Conservation (phyloP, 2,113 vertebrate genomes). For the Anser cygnoides region DNA sequence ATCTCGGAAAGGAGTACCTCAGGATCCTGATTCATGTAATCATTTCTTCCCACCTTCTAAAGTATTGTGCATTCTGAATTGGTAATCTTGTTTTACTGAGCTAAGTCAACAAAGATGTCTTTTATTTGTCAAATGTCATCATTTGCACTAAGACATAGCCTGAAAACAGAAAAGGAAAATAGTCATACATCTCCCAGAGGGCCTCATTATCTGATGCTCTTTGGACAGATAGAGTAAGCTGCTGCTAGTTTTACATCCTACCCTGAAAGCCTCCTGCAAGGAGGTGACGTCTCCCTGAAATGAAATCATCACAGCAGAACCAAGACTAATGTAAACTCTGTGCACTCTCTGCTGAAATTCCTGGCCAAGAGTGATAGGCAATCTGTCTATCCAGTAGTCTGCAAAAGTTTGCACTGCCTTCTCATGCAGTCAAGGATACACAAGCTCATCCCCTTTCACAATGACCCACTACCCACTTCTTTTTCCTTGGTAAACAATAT, state of each 20-base stretch:
- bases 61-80: background rate
- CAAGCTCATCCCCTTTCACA: background rate
- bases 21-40: background rate
- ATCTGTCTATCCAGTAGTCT: background rate
- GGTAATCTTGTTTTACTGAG: background rate
- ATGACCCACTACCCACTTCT: background rate
- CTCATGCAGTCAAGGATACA: background rate
- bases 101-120: background rate
- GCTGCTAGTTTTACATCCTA: background rate
- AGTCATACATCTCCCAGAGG: background rate
- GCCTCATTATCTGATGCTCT: background rate
- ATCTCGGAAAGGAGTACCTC: background rate
- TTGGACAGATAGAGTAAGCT: background rate
- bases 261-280: background rate
- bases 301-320: background rate
- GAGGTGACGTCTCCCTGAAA: background rate
- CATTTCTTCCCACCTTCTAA: background rate
- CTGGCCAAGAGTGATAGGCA: background rate
- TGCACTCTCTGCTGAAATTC: background rate
- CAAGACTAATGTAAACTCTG: background rate
- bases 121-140: background rate
- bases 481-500: background rate
- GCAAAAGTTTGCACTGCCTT: background rate
- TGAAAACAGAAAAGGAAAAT: background rate
- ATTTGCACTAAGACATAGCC: background rate